Conservation (phyloP, 2,888 invertebrate genomes). For the Beris morrisii region DNA sequence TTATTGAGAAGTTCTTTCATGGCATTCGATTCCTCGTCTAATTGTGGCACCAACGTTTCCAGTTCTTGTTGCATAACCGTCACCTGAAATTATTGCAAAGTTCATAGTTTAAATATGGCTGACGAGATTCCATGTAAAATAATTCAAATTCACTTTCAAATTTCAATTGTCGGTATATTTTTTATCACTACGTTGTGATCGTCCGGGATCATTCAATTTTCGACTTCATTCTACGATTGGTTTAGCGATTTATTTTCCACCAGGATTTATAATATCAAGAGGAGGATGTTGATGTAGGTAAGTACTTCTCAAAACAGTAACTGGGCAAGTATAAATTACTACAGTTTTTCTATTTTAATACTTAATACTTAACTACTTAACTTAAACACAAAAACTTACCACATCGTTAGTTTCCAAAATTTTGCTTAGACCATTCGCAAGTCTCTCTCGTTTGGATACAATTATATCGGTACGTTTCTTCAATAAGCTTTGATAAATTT, state of each 20-base stretch:
- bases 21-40: conserved; percentile 75
- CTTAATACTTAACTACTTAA: too few relatives aligned
- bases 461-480: conserved; percentile 71
- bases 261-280: too few relatives aligned
- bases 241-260: too few relatives aligned
- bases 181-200: too few relatives aligned
- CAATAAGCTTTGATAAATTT: conserved; percentile 72
- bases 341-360: too few relatives aligned
- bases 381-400: conserved; percentile 9
- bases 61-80: conserved; percentile 84
- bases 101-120: too few relatives aligned
- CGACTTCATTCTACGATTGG: conserved; percentile 43
- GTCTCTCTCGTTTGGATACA: conserved; percentile 65
- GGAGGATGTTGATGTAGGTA: too few relatives aligned
- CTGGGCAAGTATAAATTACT: too few relatives aligned
- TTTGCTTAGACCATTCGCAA: conserved; percentile 71
- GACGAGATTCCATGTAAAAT: too few relatives aligned
- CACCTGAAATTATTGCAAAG: conserved; percentile 56
- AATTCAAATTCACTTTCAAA: too few relatives aligned
- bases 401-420: conserved; percentile 52
- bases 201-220: background rate
- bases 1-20: conserved; percentile 74
- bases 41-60: conserved; percentile 76
- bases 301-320: too few relatives aligned
- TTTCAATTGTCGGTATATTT: too few relatives aligned